Conservation (phyloP, 2,113 vertebrate genomes). For the Ciconia maguari region DNA sequence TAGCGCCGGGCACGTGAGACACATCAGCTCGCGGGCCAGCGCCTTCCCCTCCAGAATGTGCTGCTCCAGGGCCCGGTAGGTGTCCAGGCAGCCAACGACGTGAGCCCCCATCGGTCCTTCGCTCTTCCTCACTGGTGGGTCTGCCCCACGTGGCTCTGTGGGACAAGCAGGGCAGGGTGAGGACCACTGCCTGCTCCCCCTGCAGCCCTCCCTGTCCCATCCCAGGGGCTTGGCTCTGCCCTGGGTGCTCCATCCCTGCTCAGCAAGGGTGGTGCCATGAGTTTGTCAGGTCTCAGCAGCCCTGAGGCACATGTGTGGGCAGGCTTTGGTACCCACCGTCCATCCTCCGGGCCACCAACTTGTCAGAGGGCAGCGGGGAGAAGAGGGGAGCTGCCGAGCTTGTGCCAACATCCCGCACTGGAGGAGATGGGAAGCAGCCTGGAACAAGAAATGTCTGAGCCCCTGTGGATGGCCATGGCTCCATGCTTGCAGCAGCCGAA, state of each 20-base stretch:
- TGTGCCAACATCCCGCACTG: slow-evolving; percentile 82
- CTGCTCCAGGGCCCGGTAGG: slow-evolving; percentile 81
- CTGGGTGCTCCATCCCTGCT: background rate
- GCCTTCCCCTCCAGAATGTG: slow-evolving; percentile 78
- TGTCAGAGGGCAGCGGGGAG: slow-evolving; percentile 18
- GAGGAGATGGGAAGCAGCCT: slow-evolving; percentile 81
- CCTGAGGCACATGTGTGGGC: accelerated
- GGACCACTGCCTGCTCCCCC: background rate
- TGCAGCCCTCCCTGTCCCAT: accelerated
- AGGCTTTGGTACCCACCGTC: slow-evolving; percentile 13
- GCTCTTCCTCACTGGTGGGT: background rate
- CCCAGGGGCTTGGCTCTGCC: background rate
- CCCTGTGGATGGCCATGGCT: background rate
- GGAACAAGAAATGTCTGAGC: slow-evolving; percentile 30
- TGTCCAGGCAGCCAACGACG: slow-evolving; percentile 70
- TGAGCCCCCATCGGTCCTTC: slow-evolving; percentile 69
- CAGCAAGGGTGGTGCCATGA: background rate
- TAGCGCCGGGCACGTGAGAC: slow-evolving; percentile 22
- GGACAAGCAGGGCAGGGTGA: background rate
- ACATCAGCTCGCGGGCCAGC: slow-evolving; percentile 76
- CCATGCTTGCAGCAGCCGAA: background rate
- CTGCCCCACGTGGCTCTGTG: slow-evolving; percentile 10
- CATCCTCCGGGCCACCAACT: background rate
- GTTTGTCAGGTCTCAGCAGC: background rate
- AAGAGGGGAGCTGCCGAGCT: slow-evolving; percentile 25